These are phyloP conservation scores for Colossoma macropomum DNA, from an alignment of 2,113 vertebrate genomes.

Conservation along the genomic window DNA sequence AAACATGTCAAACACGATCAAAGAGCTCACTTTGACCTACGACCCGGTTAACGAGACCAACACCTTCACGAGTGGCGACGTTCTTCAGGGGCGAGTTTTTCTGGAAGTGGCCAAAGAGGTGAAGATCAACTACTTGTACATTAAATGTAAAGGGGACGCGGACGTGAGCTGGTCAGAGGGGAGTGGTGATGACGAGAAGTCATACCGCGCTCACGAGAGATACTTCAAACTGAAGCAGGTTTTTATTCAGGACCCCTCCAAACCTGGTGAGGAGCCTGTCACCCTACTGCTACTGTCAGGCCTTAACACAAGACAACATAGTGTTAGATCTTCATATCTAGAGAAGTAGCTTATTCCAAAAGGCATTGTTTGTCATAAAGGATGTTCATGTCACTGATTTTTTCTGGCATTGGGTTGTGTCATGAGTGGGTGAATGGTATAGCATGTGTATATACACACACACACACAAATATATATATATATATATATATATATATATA, in stretches of 20 bases:
- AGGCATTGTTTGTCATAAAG: too few relatives aligned
- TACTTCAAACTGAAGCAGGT: conserved; percentile 75
- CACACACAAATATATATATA: too few relatives aligned
- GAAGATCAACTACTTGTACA: conserved; percentile 60
- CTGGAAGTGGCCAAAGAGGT: conserved; percentile 65
- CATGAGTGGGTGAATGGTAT: too few relatives aligned
- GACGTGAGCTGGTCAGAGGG: conserved; percentile 60
- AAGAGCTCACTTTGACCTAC: conserved; percentile 38
- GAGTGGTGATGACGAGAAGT: background rate
- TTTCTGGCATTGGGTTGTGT: too few relatives aligned
- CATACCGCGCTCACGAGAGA: conserved; percentile 58
- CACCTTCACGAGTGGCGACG: conserved; percentile 45
- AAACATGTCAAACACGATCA: conserved; percentile 30
- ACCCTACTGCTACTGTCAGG: background rate
- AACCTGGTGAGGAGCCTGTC: conserved; percentile 47
- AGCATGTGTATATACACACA: too few relatives aligned
- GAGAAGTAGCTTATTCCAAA: too few relatives aligned
- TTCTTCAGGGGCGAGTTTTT: conserved; percentile 35
- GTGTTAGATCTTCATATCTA: too few relatives aligned
- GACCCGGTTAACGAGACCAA: conserved; percentile 39
- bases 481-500: too few relatives aligned
- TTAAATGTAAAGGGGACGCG: conserved; percentile 74
- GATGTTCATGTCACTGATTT: too few relatives aligned
- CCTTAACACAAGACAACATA: background rate
- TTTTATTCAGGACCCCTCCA: conserved; percentile 54